Conservation (phyloP, 2,797 vertebrate species). For the Hemibagrus guttatus region DNA sequence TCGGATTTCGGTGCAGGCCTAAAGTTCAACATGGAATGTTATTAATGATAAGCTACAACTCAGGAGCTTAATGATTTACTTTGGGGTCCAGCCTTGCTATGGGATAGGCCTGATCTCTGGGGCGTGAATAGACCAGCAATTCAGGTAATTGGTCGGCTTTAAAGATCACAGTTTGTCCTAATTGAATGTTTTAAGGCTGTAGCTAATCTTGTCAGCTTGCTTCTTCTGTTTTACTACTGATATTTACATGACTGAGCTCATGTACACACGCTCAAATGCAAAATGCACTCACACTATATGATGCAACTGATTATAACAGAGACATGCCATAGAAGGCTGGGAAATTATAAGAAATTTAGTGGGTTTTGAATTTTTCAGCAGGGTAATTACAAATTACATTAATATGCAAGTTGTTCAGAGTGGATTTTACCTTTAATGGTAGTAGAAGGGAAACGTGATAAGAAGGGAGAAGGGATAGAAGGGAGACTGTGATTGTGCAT, state of each 20-base stretch:
- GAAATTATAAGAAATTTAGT: neutral
- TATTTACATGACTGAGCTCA: neutral
- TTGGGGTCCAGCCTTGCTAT: conserved; percentile 57
- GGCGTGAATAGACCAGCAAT: conserved; percentile 13
- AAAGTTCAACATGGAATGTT: conserved; percentile 41
- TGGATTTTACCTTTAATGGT: neutral
- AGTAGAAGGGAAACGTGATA: neutral
- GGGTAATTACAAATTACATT: neutral
- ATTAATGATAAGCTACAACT: conserved; percentile 41
- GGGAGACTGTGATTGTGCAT: neutral
- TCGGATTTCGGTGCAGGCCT: conserved; percentile 12
- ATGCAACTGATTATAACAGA: neutral
- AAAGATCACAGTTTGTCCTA: neutral
- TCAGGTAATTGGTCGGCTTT: conserved; percentile 2
- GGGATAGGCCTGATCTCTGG: conserved; percentile 41
- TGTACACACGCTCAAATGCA: neutral
- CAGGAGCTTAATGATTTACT: conserved; percentile 71
- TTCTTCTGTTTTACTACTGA: neutral
- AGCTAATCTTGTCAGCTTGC: neutral
- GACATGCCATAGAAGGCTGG: neutral
- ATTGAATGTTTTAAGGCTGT: neutral
- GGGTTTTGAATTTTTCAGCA: neutral
- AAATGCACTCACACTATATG: neutral
- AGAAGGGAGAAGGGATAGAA: no score
- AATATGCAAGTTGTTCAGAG: neutral